A percentile compares a stretch with the other conserved stretches of the same genome.
phyloP scores from a whole-genome alignment of 2,797 vertebrate genomes.

The Chiloscyllium punctatum region DNA sequence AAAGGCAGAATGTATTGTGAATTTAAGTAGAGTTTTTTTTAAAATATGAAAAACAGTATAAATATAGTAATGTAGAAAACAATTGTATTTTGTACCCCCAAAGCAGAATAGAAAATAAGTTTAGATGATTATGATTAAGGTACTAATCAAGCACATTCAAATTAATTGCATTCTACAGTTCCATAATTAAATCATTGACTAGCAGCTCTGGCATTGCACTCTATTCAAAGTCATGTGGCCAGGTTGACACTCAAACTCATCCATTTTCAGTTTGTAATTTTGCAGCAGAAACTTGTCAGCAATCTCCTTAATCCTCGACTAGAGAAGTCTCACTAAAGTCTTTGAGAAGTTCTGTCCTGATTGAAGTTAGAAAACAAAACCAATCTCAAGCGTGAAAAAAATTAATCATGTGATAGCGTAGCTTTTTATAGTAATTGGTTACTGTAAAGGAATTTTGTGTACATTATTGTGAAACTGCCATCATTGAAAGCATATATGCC shows the following conservation, averaged over 20 bases:
- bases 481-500: neutral
- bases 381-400: neutral
- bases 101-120: neutral
- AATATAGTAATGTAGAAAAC: neutral
- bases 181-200: neutral
- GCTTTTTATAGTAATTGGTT: slow-evolving; percentile 26
- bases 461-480: slow-evolving; percentile 23
- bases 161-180: neutral
- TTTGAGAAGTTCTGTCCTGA: neutral
- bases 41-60: neutral
- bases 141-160: neutral
- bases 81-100: neutral
- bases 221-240: neutral
- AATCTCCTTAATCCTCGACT: neutral
- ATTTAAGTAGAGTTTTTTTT: neutral
- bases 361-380: neutral
- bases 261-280: neutral
- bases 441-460: neutral
- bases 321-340: neutral
- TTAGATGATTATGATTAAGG: neutral
- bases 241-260: neutral
- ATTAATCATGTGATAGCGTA: slow-evolving; percentile 8
- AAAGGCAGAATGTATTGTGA: neutral
- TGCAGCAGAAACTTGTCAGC: neutral
- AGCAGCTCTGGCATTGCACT: neutral